These are phyloP conservation scores for Cephalopachus bancanus DNA, from an alignment of 2,797 vertebrate species.

Conservation along the genomic window DNA sequence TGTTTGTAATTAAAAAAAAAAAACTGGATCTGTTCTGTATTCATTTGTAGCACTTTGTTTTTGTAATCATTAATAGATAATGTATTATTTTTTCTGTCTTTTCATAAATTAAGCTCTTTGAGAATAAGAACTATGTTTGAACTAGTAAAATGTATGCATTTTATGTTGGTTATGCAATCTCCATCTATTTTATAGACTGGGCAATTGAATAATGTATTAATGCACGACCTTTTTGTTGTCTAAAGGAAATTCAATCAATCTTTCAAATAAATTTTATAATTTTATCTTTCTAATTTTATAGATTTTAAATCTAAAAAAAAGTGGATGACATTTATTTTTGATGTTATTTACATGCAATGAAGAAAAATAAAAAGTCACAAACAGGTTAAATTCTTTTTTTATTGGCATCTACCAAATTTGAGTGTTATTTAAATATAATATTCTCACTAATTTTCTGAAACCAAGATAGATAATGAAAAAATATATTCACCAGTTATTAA, in stretches of 20 bases:
- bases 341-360: not conserved
- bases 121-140: not conserved
- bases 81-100: not conserved
- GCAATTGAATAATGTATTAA: not conserved
- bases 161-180: no score
- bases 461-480: conserved; percentile 40
- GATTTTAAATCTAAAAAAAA: conserved; percentile 27
- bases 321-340: conserved; percentile 50
- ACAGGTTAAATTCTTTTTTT: conserved; percentile 29
- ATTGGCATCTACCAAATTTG: conserved; percentile 33
- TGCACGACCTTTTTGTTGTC: not conserved
- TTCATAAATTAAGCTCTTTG: not conserved
- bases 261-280: not conserved
- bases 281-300: not conserved
- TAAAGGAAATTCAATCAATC: not conserved
- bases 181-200: not conserved
- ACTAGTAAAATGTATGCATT: not conserved
- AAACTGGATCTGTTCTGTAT: not conserved
- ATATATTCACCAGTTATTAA: conserved; percentile 10
- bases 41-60: not conserved
- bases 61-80: not conserved
- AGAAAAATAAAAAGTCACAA: conserved; percentile 13
- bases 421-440: conserved; percentile 42
- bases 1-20: not conserved
- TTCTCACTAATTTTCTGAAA: conserved; percentile 39